Base-by-base conservation (phyloP, 2,113 vertebrate genomes). In the Hippocampus zosterae region DNA sequence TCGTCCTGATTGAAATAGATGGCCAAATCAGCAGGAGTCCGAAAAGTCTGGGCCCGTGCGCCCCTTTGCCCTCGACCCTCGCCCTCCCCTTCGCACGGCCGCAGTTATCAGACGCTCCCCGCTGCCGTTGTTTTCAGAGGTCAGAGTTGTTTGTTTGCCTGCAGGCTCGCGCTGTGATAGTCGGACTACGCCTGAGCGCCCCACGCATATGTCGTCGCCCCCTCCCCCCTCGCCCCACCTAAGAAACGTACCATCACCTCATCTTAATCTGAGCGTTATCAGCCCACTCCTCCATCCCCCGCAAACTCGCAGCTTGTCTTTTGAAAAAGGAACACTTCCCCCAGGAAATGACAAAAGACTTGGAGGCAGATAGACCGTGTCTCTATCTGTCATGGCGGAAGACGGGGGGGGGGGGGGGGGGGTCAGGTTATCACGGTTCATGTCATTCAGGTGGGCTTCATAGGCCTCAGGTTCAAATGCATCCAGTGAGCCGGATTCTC, bases 101-200 rank as follows among this genome's bases (percentile, higher is more conserved):
- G 2, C 33, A 40, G 29, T 78, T 85, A 87, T 82, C 86, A 78
- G 74, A 72, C 70, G 71, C 84, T 85, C 85, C 83, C 81, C 82
- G 85, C 81, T 79, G 79, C 75, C 67, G 66, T 73, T 88, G 85
- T 82, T 88, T 85, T 69, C 29, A 83, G 83, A 87, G 88, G 86
- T 88, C 88, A 78, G 69, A 19, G 78, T 41, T 84, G 85, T 90
- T 88, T 91, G 87, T 91, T 92, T 88, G 80, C 82, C 70, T 55
- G 68, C 76, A 79, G 79, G 79, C 78, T 79, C 33, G 27, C 52
- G 56, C 72, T 74, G 84, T 88, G 88, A 90, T 88, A 89, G 77
- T 87, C 69, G 57, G 79, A 76, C 83, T 72, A 77, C 80, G 69
- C 72, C 83, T 65, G 63, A 65, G 41, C 42, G 25, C 41, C 63